Evolutionary conservation across 2,888 invertebrate genomes (phyloP), one percentile per base, ranked within the genome.

Genomic region (Xestobium rufovillosum): DNA sequence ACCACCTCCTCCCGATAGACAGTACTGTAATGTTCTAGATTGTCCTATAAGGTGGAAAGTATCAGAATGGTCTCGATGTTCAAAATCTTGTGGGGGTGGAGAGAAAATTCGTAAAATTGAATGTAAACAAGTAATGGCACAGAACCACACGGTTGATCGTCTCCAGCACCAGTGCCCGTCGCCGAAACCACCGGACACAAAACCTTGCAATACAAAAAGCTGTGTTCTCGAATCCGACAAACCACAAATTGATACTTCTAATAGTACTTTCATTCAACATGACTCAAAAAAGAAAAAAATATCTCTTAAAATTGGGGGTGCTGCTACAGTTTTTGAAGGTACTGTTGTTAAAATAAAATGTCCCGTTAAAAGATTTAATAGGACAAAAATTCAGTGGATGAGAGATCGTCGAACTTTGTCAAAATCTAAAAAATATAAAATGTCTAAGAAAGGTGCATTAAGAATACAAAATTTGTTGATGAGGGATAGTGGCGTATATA

Each of bases 341-440:
- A 89, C 91, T 0, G 85, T 86, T 55, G 80, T 95, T 40, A 92
- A 92, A 67, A 88, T 95, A 49, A 88, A 91, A 59, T 95, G 95
- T 58, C 94, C 94, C 0, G 88, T 90, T 13, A 88, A 88, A 59
- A 80, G 83, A 47, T 82, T 76, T 61, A 80, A 83, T 59, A 70
- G 89, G 43, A 83, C 87, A 1, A 83, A 83, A 61, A 88, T 91
- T 45, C 76, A 80, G 52, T 94, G 94, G 94, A 81, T 80, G 36
- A 92, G 92, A 59, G 88, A 92, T 59, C 82, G 85, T 47, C 79
- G 79, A 49, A 77, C 78, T 34, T 69, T 89, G 41, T 72, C 75
- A 14, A 86, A 87, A 55, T 81, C 82, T 1, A 81, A 82, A 56
- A 87, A 89, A 51, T 82, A 83, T 52, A 88, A 89, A 62, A 85